phyloP scores from a whole-genome alignment of 2,888 invertebrate species.

The Anaspis maculata region DNA sequence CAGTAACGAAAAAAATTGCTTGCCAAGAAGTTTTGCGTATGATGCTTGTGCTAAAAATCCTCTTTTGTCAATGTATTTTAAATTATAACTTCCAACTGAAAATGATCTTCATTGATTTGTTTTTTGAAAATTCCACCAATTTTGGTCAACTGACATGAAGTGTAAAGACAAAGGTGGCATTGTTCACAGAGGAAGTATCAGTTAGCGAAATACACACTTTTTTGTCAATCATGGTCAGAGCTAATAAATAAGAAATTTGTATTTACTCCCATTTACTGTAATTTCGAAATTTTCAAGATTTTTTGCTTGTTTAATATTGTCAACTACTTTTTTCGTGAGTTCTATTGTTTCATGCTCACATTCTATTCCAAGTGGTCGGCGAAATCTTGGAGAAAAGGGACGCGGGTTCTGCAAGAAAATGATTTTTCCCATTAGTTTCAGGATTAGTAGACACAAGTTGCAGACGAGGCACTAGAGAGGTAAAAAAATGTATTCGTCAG shows the following conservation, averaged over 20 bases:
- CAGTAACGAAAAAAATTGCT: too few species aligned
- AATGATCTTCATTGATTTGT: background rate
- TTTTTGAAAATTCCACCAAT: background rate
- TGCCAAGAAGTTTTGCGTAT: too few species aligned
- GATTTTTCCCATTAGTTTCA: background rate
- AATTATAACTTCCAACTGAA: too few species aligned
- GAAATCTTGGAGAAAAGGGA: background rate
- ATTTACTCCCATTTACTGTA: too few species aligned
- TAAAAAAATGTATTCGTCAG: too few species aligned
- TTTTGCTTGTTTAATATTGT: background rate
- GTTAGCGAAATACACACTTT: constrained; percentile 5
- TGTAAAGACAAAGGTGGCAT: constrained; percentile 2
- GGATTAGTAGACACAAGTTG: background rate
- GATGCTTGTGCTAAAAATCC: too few species aligned
- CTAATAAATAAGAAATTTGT: too few species aligned
- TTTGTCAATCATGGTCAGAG: too few species aligned
- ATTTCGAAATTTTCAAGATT: too few species aligned
- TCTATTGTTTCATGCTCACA: background rate
- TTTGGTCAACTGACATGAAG: background rate
- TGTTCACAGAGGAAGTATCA: constrained; percentile 1
- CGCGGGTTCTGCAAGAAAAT: background rate
- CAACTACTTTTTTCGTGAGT: background rate
- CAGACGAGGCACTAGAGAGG: background rate
- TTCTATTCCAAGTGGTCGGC: background rate
- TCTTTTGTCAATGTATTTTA: too few species aligned